Conservation (phyloP, 2,797 vertebrate genomes). For the Urophycis tenuis region DNA sequence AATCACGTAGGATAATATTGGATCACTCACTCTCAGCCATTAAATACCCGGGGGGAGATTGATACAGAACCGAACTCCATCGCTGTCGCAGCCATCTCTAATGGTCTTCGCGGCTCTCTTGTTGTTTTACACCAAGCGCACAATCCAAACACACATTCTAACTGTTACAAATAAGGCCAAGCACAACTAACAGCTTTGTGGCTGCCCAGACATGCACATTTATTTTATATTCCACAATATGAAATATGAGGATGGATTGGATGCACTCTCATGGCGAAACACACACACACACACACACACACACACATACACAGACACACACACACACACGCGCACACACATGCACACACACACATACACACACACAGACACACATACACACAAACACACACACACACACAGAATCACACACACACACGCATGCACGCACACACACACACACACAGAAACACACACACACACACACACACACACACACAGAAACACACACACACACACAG, state of each 20-base stretch:
- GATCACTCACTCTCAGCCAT: background rate
- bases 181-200: background rate
- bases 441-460: too few relatives aligned
- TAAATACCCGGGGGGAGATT: background rate
- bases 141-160: background rate
- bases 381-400: too few relatives aligned
- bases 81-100: too few relatives aligned
- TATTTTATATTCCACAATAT: conserved; percentile 1
- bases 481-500: too few relatives aligned
- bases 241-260: background rate
- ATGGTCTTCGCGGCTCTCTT: background rate
- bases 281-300: too few relatives aligned
- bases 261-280: background rate
- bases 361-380: background rate
- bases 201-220: conserved; percentile 10
- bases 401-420: background rate
- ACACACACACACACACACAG: too few relatives aligned
- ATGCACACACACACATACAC: background rate
- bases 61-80: background rate
- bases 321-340: too few relatives aligned
- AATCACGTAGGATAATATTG: background rate
- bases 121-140: background rate
- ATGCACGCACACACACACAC: background rate
- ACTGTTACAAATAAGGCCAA: background rate
- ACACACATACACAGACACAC: too few relatives aligned